Percentiles rank a stretch among this genome's conserved stretches.
These are phyloP conservation scores for Tor tambroides DNA, from an alignment of 2,113 vertebrate species.

Conservation along the genomic window DNA sequence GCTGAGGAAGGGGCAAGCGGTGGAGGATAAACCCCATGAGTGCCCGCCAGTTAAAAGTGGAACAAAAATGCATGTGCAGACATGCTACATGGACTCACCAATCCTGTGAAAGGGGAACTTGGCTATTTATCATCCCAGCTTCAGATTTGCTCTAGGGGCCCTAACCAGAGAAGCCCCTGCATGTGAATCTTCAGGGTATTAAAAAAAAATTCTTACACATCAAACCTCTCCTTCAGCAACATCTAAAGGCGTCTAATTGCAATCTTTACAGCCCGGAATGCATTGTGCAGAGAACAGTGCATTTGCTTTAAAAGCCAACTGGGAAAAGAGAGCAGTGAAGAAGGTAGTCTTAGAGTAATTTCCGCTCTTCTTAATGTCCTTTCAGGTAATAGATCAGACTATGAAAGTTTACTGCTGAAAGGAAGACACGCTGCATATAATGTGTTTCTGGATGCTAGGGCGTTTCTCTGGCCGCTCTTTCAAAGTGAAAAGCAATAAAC, in stretches of 20 bases:
- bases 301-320: slow-evolving; percentile 14
- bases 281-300: slow-evolving; percentile 3
- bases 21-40: slow-evolving; percentile 31
- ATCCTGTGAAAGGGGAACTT: no score
- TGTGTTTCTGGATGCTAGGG: slow-evolving; percentile 11
- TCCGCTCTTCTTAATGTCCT: slow-evolving; percentile 40
- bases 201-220: slow-evolving; percentile 29
- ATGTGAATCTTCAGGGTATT: slow-evolving; percentile 62
- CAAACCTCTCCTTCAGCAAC: background rate
- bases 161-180: slow-evolving; percentile 60
- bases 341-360: slow-evolving; percentile 29
- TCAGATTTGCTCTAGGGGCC: slow-evolving; percentile 59
- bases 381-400: slow-evolving; percentile 42
- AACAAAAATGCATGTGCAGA: slow-evolving; percentile 57
- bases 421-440: slow-evolving; percentile 6
- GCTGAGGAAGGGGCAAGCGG: slow-evolving; percentile 12
- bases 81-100: slow-evolving; percentile 59
- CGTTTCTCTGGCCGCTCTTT: slow-evolving; percentile 1
- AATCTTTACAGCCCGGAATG: slow-evolving; percentile 3
- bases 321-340: slow-evolving; percentile 11
- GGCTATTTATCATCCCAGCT: slow-evolving; percentile 62
- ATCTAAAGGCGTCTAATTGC: slow-evolving; percentile 27
- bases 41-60: slow-evolving; percentile 58
- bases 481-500: slow-evolving; percentile 35
- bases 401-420: slow-evolving; percentile 36